Percentiles rank a stretch among this genome's conserved stretches.
Evolutionary conservation across 2,797 vertebrate genomes (phyloP).

Genomic region (Acridotheres tristis): DNA sequence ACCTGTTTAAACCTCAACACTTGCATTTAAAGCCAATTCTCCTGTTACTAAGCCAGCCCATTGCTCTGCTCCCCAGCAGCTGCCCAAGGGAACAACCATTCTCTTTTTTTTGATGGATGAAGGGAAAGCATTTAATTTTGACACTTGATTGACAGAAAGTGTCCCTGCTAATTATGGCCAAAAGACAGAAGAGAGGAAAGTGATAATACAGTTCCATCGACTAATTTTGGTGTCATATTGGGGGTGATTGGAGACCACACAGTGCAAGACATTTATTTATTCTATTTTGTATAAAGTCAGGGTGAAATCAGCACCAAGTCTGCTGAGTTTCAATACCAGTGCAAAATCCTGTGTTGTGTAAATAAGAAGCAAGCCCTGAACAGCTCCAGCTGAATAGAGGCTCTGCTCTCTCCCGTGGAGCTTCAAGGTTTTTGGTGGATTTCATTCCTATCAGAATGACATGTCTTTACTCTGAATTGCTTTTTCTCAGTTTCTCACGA

Average conservation of each 20-base stretch:
- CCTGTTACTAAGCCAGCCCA: neutral
- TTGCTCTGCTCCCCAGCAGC: neutral
- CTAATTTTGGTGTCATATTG: neutral
- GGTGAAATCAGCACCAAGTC: neutral
- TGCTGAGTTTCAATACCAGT: neutral
- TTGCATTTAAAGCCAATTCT: neutral
- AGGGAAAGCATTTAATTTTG: neutral
- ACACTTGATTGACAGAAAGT: conserved; percentile 13
- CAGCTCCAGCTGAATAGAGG: neutral
- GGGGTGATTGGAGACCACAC: neutral
- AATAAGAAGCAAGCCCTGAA: neutral
- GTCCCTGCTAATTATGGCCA: neutral
- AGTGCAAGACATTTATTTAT: neutral
- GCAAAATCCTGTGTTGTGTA: neutral
- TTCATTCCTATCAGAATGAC: fast-evolving
- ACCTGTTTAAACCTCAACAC: neutral
- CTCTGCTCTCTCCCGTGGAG: neutral
- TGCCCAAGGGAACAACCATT: neutral
- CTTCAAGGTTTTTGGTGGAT: neutral
- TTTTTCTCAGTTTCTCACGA: neutral
- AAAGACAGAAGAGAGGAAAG: neutral
- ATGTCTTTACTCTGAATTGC: neutral
- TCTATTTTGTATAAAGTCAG: neutral
- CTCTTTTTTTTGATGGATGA: neutral
- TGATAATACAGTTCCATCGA: neutral